These are phyloP conservation scores for Diaphora mendica DNA, from an alignment of 2,888 invertebrate genomes.

Conservation along the genomic window DNA sequence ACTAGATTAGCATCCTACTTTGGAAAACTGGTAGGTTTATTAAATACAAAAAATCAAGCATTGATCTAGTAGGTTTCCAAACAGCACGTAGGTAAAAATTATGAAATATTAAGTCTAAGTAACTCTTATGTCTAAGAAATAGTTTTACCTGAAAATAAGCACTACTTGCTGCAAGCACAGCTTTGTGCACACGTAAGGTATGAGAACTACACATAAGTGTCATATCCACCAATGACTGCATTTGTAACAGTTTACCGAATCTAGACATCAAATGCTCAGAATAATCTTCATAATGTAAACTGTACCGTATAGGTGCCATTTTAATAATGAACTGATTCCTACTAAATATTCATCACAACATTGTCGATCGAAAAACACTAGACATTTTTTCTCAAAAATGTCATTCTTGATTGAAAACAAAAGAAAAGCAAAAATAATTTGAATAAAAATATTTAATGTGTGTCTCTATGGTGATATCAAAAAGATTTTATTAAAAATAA, in stretches of 20 bases:
- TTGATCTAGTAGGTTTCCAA: constrained; percentile 11
- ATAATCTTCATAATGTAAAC: constrained; percentile 90
- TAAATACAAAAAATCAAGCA: not conserved
- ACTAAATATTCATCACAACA: constrained; percentile 36
- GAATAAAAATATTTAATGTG: constrained; percentile 36
- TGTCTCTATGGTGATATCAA: constrained; percentile 34
- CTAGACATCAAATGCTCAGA: constrained; percentile 89
- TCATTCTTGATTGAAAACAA: constrained; percentile 51
- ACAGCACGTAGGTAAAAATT: not conserved
- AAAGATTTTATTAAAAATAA: constrained; percentile 15
- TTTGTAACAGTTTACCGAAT: constrained; percentile 90
- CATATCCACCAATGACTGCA: constrained; percentile 91
- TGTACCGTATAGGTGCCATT: constrained; percentile 86
- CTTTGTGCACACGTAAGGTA: constrained; percentile 91
- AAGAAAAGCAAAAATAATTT: constrained; percentile 52
- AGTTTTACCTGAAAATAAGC: constrained; percentile 89
- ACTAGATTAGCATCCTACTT: not conserved
- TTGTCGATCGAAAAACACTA: constrained; percentile 5
- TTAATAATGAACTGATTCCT: constrained; percentile 33
- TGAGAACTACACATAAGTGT: constrained; percentile 91
- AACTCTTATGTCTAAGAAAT: not conserved
- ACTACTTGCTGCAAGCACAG: constrained; percentile 90
- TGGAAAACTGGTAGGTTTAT: not conserved
- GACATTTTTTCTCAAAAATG: constrained; percentile 29
- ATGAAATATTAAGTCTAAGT: not conserved